phyloP scores from a whole-genome alignment of 2,797 vertebrate genomes.

The Setipinna tenuifilis region DNA sequence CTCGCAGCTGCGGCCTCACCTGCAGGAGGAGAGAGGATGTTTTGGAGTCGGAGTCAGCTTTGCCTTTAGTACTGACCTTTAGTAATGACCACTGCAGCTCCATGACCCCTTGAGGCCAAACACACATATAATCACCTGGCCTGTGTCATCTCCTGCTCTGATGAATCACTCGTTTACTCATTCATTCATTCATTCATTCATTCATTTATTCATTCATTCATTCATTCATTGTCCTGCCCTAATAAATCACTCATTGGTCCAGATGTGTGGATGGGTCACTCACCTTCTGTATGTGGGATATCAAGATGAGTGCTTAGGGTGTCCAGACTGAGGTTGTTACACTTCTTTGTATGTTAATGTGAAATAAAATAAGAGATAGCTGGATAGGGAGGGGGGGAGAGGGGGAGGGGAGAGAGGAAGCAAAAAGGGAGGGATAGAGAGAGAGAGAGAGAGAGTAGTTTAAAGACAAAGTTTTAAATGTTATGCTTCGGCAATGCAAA shows the following conservation, averaged over 20 bases:
- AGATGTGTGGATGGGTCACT: not conserved
- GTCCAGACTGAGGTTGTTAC: not conserved
- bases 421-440: too few species aligned
- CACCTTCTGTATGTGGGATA: not conserved
- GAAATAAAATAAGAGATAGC: too few species aligned
- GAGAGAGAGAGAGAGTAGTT: too few species aligned
- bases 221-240: not conserved
- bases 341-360: not conserved
- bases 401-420: too few species aligned
- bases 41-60: not conserved
- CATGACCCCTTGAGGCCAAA: not conserved
- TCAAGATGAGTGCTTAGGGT: not conserved
- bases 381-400: too few species aligned
- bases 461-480: constrained; percentile 10
- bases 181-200: too few species aligned
- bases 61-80: not conserved
- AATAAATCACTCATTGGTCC: not conserved
- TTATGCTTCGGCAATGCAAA: constrained; percentile 16
- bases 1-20: too few species aligned
- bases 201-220: too few species aligned
- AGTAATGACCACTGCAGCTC: not conserved
- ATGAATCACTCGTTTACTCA: too few species aligned
- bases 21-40: not conserved
- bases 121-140: constrained; percentile 33
- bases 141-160: not conserved